Conservation (phyloP, 2,113 vertebrate genomes). For the Tyto alba region DNA sequence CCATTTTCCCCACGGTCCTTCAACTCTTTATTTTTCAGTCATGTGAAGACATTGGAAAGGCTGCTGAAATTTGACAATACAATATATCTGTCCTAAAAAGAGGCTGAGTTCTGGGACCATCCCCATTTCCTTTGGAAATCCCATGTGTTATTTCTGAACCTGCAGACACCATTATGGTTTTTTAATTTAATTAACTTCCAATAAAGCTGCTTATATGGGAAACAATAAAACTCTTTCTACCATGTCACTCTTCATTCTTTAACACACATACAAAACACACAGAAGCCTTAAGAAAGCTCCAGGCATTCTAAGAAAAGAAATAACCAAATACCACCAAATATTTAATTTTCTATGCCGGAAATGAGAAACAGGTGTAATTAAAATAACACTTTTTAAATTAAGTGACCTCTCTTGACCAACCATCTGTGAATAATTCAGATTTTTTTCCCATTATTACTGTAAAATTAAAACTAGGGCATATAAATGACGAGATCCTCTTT, state of each 20-base stretch:
- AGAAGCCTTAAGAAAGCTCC: conserved; percentile 57
- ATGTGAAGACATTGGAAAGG: neutral
- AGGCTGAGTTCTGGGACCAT: neutral
- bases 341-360: conserved; percentile 77
- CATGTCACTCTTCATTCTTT: conserved; percentile 19
- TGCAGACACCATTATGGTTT: conserved; percentile 26
- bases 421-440: conserved; percentile 83
- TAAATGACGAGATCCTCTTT: conserved; percentile 79
- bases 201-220: conserved; percentile 37
- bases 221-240: conserved; percentile 51
- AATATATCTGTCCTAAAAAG: neutral
- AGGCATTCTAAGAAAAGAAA: conserved; percentile 68
- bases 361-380: conserved; percentile 84
- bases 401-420: conserved; percentile 83
- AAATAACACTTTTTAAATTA: conserved; percentile 84
- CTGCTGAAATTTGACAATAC: neutral
- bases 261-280: conserved; percentile 30
- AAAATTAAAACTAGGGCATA: conserved; percentile 81
- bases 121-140: conserved; percentile 9
- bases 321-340: conserved; percentile 77
- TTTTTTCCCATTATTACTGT: conserved; percentile 75
- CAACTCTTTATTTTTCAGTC: neutral
- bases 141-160: conserved; percentile 43
- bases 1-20: neutral
- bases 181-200: conserved; percentile 56